Evolutionary conservation across 2,888 invertebrate species (phyloP).

Genomic region (Dexiosoma caninum): DNA sequence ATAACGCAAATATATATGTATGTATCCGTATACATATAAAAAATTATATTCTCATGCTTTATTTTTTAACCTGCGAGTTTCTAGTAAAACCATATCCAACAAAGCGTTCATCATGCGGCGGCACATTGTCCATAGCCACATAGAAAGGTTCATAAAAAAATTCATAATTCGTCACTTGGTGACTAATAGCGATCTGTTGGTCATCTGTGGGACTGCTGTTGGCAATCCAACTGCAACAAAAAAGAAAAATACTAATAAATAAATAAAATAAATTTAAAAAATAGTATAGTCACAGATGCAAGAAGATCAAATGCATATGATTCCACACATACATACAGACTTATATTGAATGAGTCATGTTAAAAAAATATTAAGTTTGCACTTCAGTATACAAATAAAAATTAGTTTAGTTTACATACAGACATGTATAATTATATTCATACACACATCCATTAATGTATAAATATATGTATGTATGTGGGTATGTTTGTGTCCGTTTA

Average conservation of each 20-base stretch:
- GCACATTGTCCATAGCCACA: slow-evolving; percentile 88
- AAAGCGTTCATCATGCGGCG: slow-evolving; percentile 92
- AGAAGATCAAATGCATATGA: background rate
- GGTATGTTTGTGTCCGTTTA: background rate
- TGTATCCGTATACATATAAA: no score
- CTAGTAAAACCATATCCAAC: slow-evolving; percentile 94
- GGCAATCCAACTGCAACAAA: slow-evolving; percentile 68
- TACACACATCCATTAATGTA: background rate
- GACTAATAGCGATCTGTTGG: slow-evolving; percentile 82
- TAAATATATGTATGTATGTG: background rate
- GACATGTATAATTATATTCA: background rate
- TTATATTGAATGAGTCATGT: no score
- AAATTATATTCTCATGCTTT: background rate
- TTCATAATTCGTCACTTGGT: slow-evolving; percentile 89
- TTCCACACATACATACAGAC: no score
- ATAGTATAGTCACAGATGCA: slow-evolving; percentile 10
- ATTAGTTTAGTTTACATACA: no score
- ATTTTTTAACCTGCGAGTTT: slow-evolving; percentile 87
- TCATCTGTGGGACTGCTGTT: slow-evolving; percentile 65
- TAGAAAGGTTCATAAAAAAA: slow-evolving; percentile 96
- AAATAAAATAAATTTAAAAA: background rate
- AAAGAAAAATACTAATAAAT: background rate
- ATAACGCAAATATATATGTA: background rate
- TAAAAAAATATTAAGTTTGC: background rate
- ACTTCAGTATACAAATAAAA: no score